A percentile compares a stretch with the other conserved stretches of the same genome.
These are phyloP conservation scores for Xyrichtys novacula DNA, from an alignment of 2,797 vertebrate genomes.

Conservation along the genomic window DNA sequence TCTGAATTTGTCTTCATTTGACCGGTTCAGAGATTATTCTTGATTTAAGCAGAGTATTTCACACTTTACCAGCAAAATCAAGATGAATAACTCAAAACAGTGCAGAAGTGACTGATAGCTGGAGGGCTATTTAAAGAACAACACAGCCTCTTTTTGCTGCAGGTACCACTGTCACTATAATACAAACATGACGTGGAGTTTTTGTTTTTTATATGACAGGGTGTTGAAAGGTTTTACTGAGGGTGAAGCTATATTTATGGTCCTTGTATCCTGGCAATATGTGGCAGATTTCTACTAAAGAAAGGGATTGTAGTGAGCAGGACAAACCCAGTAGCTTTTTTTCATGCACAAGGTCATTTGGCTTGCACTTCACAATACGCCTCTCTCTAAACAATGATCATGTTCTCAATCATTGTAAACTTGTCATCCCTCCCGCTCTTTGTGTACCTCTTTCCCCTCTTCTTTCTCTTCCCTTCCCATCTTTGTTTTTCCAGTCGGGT, in stretches of 20 bases:
- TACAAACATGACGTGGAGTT: conserved; percentile 57
- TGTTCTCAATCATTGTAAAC: conserved; percentile 70
- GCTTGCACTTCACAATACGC: conserved; percentile 50
- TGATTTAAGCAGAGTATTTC: conserved; percentile 46
- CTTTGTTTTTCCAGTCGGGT: conserved; percentile 85
- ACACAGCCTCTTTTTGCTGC: conserved; percentile 34
- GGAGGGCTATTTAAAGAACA: conserved; percentile 49
- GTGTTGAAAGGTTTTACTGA: conserved; percentile 67
- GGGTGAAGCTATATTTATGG: conserved; percentile 72
- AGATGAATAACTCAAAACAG: conserved; percentile 42
- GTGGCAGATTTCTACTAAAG: conserved; percentile 54
- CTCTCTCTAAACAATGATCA: conserved; percentile 68
- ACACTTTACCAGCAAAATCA: conserved; percentile 48
- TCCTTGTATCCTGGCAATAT: conserved; percentile 62
- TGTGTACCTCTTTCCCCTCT: conserved; percentile 34
- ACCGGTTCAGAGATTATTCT: conserved; percentile 46
- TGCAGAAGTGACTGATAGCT: conserved; percentile 40
- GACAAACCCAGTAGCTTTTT: conserved; percentile 58
- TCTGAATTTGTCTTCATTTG: conserved; percentile 61
- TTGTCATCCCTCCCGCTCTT: conserved; percentile 54
- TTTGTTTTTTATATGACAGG: conserved; percentile 60
- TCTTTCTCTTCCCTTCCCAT: conserved; percentile 9
- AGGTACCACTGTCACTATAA: conserved; percentile 50
- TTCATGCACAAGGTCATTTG: conserved; percentile 68
- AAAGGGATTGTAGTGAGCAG: conserved; percentile 46